A percentile compares a stretch with the other conserved stretches of the same genome.
phyloP scores from a whole-genome alignment of 2,888 invertebrate genomes.

The Drosophila paucipuncta region DNA sequence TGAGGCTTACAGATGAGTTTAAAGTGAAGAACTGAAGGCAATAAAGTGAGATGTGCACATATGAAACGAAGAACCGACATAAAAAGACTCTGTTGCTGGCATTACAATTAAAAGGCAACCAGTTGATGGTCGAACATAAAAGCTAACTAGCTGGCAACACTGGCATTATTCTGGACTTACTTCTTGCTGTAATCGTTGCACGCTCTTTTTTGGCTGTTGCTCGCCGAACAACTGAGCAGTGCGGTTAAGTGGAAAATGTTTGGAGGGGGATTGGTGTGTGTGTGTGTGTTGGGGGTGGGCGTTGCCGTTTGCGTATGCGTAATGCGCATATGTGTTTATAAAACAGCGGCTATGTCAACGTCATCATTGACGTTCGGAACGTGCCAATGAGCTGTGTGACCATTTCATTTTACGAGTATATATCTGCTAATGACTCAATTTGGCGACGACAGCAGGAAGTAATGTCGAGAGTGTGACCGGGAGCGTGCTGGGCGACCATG shows the following conservation, averaged over 20 bases:
- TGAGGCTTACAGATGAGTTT: neutral
- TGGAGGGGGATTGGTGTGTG: neutral
- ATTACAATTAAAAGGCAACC: conserved; percentile 29
- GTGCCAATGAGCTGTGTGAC: conserved; percentile 76
- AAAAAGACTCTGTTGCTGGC: conserved; percentile 2
- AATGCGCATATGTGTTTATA: conserved; percentile 54
- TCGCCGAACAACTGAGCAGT: neutral
- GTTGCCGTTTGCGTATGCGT: conserved; percentile 51
- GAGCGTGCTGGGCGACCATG: conserved; percentile 26
- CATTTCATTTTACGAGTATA: conserved; percentile 68
- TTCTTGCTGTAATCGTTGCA: conserved; percentile 19
- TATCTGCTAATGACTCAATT: conserved; percentile 78
- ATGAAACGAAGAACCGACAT: conserved; percentile 1
- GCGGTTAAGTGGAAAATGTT: conserved; percentile 3
- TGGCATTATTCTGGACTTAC: conserved; percentile 14
- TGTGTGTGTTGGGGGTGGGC: neutral
- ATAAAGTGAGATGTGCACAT: neutral
- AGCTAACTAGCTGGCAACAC: conserved; percentile 24
- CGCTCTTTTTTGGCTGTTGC: neutral
- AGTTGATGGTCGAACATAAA: conserved; percentile 31
- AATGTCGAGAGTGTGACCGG: neutral
- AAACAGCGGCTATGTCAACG: conserved; percentile 34
- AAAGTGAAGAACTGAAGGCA: neutral
- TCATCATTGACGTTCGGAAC: conserved; percentile 54
- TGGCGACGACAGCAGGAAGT: conserved; percentile 44